Percentiles rank a stretch among this genome's conserved stretches.
Conservation (phyloP, 2,113 vertebrate genomes). For the Anarhynchus alexandrinus region DNA sequence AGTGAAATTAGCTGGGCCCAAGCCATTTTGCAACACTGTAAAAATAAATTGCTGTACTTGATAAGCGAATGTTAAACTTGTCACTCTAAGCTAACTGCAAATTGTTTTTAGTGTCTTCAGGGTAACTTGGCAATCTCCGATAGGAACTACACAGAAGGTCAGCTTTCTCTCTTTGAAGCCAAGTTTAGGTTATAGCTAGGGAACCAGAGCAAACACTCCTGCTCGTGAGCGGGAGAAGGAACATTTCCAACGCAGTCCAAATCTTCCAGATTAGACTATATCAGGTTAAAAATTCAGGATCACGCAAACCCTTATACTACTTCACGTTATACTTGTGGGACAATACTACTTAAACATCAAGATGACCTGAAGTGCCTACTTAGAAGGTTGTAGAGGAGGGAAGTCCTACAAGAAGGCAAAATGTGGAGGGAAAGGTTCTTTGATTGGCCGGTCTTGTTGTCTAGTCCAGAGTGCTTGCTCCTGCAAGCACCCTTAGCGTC, state of each 20-base stretch:
- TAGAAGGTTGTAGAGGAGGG: neutral
- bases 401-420: neutral
- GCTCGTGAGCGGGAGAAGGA: neutral
- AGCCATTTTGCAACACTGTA: constrained; percentile 71
- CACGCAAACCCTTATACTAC: neutral
- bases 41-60: constrained; percentile 73
- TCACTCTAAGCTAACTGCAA: constrained; percentile 63
- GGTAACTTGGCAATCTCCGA: constrained; percentile 44
- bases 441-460: neutral
- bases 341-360: neutral
- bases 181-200: constrained; percentile 46
- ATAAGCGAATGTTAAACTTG: constrained; percentile 72
- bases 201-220: constrained; percentile 24
- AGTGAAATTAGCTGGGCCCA: constrained; percentile 61
- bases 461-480: neutral
- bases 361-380: neutral
- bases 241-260: constrained; percentile 11
- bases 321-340: neutral
- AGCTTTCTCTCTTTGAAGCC: constrained; percentile 55
- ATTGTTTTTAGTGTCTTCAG: constrained; percentile 58
- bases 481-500: neutral
- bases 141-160: constrained; percentile 9
- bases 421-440: neutral
- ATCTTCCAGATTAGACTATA: neutral
- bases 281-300: neutral